Evolutionary conservation across 2,797 vertebrate genomes (phyloP), one percentile per base, ranked within the genome.

Genomic region (Xyrichtys novacula): DNA sequence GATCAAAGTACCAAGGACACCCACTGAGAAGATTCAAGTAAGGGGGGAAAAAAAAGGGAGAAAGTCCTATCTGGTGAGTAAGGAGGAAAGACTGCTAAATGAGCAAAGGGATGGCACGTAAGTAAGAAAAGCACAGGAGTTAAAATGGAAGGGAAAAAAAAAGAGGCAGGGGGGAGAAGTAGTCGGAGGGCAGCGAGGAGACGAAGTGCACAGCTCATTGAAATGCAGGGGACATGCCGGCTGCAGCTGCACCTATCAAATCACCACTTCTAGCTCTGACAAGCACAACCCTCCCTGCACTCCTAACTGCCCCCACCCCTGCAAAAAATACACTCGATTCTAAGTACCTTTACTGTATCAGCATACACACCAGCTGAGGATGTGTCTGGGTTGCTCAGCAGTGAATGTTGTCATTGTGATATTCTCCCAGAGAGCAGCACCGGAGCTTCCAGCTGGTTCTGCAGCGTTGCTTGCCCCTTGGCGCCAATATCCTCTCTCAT

Each of bases 211-310:
- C 65, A 84, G 72, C 93, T 94, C 92, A 95, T 95, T 95, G 91
- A 93, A 85, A 95, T 95, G 90, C 93, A 93, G 90, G 88, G 90
- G 89, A 94, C 91, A 93, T 91, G 78, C 74, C 65, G 85, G 89
- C 91, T 95, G 94, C 94, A 95, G 94, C 93, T 95, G 94, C 93
- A 92, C 91, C 93, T 92, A 94, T 94, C 93, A 93, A 91, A 94
- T 93, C 92, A 89, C 90, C 86, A 85, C 88, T 88, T 90, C 87
- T 78, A 80, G 78, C 86, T 89, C 88, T 90, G 86, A 90, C 89
- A 85, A 84, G 83, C 79, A 69, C 80, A 75, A 74, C 76, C 80
- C 81, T 71, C 79, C 47, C 54, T 57, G 48, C 72, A 55, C 63
- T n/a, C 66, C 62, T 38, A 70, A 60, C 69, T 46, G 48, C 62